phyloP scores from a whole-genome alignment of 2,888 invertebrate genomes.

The Sinohyriopsis cumingii region DNA sequence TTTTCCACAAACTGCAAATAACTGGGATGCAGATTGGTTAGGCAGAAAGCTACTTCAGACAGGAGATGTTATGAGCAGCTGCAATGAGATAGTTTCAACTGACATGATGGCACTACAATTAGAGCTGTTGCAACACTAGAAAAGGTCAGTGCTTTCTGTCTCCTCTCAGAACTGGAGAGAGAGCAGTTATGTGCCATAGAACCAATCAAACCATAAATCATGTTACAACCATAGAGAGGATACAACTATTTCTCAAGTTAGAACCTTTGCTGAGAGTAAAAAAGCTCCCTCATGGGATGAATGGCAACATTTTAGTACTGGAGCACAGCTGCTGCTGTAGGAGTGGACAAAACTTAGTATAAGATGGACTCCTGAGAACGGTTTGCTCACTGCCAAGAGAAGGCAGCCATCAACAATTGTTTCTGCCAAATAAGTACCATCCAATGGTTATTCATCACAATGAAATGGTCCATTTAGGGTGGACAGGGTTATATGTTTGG shows the following conservation, averaged over 20 bases:
- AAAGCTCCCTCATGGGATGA: conserved; percentile 3
- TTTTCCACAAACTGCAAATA: conserved; percentile 10
- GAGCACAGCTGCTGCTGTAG: not conserved
- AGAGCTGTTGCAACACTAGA: not conserved
- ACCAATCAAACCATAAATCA: too few relatives aligned
- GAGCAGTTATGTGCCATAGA: too few relatives aligned
- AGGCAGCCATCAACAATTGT: not conserved
- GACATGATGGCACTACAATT: not conserved
- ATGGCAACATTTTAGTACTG: not conserved
- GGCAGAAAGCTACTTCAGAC: conserved; percentile 7
- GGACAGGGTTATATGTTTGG: conserved; percentile 6
- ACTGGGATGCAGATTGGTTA: conserved; percentile 10
- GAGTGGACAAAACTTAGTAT: conserved; percentile 9
- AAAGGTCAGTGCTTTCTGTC: not conserved
- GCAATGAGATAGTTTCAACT: not conserved
- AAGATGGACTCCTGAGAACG: not conserved
- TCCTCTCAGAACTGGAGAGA: too few relatives aligned
- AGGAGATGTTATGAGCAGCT: not conserved
- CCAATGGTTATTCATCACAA: conserved; percentile 5
- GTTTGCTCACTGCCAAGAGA: not conserved
- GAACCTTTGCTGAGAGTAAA: too few relatives aligned
- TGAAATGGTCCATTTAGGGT: conserved; percentile 9
- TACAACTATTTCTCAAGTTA: too few relatives aligned
- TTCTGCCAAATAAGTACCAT: conserved; percentile 10
- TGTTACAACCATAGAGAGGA: too few relatives aligned